Evolutionary conservation across 2,888 invertebrate species (phyloP).

Genomic region (Heteropelma amictum): DNA sequence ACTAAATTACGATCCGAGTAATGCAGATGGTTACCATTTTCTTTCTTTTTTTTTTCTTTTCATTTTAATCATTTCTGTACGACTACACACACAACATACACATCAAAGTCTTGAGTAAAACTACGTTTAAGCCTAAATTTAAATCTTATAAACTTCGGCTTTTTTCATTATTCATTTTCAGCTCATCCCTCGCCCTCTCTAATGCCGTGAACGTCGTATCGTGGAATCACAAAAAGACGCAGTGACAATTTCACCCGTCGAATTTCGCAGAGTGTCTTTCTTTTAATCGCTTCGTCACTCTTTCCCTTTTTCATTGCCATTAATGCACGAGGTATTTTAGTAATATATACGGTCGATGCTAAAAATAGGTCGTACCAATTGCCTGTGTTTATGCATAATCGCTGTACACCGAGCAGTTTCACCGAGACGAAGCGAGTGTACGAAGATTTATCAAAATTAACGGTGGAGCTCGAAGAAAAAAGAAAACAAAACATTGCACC

Average conservation of each 20-base stretch:
- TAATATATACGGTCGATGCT: slow-evolving; percentile 41
- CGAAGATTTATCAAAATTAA: background rate
- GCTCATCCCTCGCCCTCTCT: too few relatives aligned
- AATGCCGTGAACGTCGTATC: too few relatives aligned
- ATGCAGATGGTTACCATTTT: slow-evolving; percentile 56
- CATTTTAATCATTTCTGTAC: slow-evolving; percentile 69
- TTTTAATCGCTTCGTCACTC: background rate
- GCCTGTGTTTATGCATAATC: slow-evolving; percentile 51
- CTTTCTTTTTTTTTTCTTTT: slow-evolving; percentile 53
- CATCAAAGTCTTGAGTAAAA: slow-evolving; percentile 74
- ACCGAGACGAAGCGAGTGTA: background rate
- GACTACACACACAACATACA: slow-evolving; percentile 78
- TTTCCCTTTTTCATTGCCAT: background rate
- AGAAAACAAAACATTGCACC: too few relatives aligned
- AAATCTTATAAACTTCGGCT: slow-evolving; percentile 47
- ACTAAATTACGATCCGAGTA: slow-evolving; percentile 52
- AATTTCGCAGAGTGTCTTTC: too few relatives aligned
- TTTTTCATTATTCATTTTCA: slow-evolving; percentile 24
- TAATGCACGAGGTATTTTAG: slow-evolving; percentile 11
- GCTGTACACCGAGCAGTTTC: background rate
- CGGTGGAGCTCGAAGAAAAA: slow-evolving; percentile 32
- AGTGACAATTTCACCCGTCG: too few relatives aligned
- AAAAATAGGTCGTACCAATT: slow-evolving; percentile 65
- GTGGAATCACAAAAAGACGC: too few relatives aligned
- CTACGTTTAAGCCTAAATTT: slow-evolving; percentile 69